Conservation (phyloP, 1,140 invertebrate genomes). For the Saccostrea cuccullata region DNA sequence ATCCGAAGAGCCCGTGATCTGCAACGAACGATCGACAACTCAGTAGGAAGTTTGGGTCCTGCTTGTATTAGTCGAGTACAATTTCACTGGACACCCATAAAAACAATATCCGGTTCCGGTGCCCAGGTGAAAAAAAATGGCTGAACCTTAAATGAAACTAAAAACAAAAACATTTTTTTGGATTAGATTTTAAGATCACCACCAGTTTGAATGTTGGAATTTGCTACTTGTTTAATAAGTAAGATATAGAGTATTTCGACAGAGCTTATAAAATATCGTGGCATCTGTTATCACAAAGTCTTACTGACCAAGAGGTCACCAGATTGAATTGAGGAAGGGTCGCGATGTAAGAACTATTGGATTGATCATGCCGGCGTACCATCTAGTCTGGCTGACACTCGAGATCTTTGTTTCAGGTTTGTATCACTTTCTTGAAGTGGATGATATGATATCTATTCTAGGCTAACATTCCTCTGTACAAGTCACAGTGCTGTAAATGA, state of each 20-base stretch:
- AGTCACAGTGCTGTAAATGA: too few species aligned
- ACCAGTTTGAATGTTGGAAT: background rate
- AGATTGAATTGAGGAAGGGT: background rate
- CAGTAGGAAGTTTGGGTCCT: too few species aligned
- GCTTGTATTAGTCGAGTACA: background rate
- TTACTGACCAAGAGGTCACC: background rate
- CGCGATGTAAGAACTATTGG: background rate
- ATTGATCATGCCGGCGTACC: constrained; percentile 19
- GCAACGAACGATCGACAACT: too few species aligned
- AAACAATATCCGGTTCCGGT: background rate
- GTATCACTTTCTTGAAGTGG: background rate
- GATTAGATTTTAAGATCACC: background rate
- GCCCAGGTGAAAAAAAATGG: background rate
- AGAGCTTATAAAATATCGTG: background rate
- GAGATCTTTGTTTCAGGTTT: background rate
- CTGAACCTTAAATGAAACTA: background rate
- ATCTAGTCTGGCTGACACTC: constrained; percentile 17
- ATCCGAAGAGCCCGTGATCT: too few species aligned
- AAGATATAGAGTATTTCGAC: background rate
- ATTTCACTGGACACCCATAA: background rate
- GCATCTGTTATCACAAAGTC: background rate
- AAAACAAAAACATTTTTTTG: constrained; percentile 6
- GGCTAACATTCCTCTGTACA: too few species aligned
- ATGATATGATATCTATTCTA: too few species aligned
- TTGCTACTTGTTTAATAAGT: background rate